These are phyloP conservation scores for Otolemur crassicaudatus DNA, from an alignment of 2,797 vertebrate species.

Conservation along the genomic window DNA sequence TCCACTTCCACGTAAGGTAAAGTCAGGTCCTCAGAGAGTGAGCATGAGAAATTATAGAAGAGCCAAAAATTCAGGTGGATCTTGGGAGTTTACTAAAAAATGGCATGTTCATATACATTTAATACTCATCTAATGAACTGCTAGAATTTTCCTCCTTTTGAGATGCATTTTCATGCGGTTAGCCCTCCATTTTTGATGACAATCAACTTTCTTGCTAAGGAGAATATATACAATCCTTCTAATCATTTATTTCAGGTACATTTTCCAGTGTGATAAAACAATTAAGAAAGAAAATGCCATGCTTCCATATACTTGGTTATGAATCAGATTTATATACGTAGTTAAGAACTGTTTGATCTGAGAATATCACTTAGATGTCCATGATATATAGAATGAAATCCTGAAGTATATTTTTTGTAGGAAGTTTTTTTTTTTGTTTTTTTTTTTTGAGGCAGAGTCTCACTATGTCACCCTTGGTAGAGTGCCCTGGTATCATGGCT, in stretches of 20 bases:
- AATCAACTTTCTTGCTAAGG: background rate
- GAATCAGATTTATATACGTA: background rate
- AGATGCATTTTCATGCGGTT: conserved; percentile 29
- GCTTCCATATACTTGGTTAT: background rate
- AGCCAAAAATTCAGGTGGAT: background rate
- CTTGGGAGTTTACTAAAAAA: background rate
- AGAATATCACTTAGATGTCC: background rate
- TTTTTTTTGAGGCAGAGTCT: too few species aligned
- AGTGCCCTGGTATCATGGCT: too few species aligned
- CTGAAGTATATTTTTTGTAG: background rate
- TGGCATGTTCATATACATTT: background rate
- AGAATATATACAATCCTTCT: background rate
- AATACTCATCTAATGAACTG: background rate
- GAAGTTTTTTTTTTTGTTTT: background rate
- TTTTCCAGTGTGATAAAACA: conserved; percentile 30
- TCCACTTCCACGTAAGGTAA: background rate
- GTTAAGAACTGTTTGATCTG: background rate
- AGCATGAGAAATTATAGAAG: background rate
- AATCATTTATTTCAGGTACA: background rate
- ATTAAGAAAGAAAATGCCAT: background rate
- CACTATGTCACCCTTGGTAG: too few species aligned
- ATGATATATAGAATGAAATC: background rate
- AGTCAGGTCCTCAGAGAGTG: background rate
- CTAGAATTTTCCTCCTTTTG: background rate
- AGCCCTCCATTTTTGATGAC: background rate